Conservation (phyloP, 1,140 invertebrate genomes). For the Drosophila pruinosa region DNA sequence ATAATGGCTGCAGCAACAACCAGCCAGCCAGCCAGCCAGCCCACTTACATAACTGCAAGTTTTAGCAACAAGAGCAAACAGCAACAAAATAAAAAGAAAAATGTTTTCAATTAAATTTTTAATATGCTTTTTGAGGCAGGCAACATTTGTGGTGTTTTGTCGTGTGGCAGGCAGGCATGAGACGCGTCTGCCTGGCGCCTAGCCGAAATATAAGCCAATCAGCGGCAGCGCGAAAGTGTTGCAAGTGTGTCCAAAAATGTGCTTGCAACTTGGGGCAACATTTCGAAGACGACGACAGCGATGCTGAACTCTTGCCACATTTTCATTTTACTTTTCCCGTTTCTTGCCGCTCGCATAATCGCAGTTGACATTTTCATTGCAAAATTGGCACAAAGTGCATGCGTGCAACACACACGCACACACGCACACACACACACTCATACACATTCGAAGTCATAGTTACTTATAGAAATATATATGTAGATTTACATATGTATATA, state of each 20-base stretch:
- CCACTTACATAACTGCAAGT: constrained; percentile 24
- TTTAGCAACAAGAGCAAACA: neutral
- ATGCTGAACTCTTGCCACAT: constrained; percentile 1
- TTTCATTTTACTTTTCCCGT: neutral
- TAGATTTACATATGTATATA: constrained; percentile 4
- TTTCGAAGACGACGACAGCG: neutral
- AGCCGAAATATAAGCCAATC: constrained; percentile 66
- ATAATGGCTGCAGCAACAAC: constrained; percentile 37
- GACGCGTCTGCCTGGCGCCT: constrained; percentile 69
- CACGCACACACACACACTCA: neutral
- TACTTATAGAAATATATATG: constrained; percentile 14
- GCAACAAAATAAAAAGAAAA: constrained; percentile 34
- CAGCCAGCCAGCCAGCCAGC: constrained; percentile 2
- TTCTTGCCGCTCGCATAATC: constrained; percentile 48
- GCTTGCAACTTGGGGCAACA: constrained; percentile 35
- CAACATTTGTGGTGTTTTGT: constrained; percentile 10
- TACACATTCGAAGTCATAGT: neutral
- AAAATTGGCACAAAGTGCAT: constrained; percentile 70
- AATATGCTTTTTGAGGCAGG: constrained; percentile 45
- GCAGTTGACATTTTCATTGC: constrained; percentile 70
- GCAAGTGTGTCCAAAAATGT: constrained; percentile 38
- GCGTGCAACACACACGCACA: constrained; percentile 29
- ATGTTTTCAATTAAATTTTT: constrained; percentile 72
- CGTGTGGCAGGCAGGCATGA: constrained; percentile 8
- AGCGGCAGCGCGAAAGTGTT: constrained; percentile 17